A percentile compares a stretch with the other conserved stretches of the same genome.
These are phyloP conservation scores for Herpetotheres cachinnans DNA, from an alignment of 2,113 vertebrate genomes.

Conservation along the genomic window DNA sequence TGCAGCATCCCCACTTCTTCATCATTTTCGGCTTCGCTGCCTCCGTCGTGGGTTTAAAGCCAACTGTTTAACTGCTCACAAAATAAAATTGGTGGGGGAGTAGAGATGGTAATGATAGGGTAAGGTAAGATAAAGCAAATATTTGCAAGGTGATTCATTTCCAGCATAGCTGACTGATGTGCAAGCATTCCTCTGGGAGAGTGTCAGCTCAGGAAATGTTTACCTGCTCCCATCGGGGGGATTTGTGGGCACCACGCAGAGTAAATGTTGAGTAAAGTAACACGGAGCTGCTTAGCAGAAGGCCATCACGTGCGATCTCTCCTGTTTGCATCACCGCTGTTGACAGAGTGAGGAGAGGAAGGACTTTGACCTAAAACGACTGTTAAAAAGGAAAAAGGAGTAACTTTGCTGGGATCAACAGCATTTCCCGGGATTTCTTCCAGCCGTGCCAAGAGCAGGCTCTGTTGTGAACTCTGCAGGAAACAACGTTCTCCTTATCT, in stretches of 20 bases:
- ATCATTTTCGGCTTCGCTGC: not conserved
- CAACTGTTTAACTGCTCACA: not conserved
- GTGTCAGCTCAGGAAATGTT: not conserved
- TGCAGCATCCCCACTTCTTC: not conserved
- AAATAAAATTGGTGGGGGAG: not conserved
- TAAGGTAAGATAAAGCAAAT: not conserved
- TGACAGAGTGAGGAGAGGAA: not conserved
- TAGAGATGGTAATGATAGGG: not conserved
- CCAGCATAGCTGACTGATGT: not conserved
- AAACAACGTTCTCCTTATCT: not conserved
- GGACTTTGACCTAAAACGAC: not conserved
- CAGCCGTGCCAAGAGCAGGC: not conserved
- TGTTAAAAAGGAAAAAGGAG: not conserved
- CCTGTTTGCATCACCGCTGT: not conserved
- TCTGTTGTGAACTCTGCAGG: not conserved
- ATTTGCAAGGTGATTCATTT: conserved; percentile 2
- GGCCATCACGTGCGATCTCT: not conserved
- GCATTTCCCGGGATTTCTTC: not conserved
- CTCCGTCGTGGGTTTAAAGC: not conserved
- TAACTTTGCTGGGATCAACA: rapidly evolving
- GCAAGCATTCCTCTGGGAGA: not conserved
- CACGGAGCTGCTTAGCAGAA: not conserved
- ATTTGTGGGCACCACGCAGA: not conserved
- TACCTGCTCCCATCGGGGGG: conserved; percentile 36
- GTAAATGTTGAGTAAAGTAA: conserved; percentile 34